Evolutionary conservation across 1,140 invertebrate genomes (phyloP).

Genomic region (Campoletis sonorensis): DNA sequence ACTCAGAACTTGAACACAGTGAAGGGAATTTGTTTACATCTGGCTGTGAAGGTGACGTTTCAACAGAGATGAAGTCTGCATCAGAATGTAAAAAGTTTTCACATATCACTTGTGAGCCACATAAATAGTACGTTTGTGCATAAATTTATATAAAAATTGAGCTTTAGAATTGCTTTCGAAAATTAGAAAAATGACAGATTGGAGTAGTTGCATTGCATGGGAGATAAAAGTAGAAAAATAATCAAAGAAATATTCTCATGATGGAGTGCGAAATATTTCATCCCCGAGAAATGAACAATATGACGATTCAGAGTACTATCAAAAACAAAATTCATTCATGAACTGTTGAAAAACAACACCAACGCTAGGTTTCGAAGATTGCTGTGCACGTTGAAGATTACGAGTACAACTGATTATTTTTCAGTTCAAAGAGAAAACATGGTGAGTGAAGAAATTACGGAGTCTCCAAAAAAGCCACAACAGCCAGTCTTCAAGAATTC

Average conservation of each 20-base stretch:
- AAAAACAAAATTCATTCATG: background rate
- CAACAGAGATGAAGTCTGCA: too few species aligned
- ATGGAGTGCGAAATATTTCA: background rate
- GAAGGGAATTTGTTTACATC: too few species aligned
- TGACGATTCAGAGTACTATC: background rate
- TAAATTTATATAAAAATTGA: background rate
- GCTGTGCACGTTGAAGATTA: background rate
- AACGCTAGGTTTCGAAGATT: too few species aligned
- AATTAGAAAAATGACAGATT: background rate
- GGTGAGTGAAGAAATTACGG: constrained; percentile 68
- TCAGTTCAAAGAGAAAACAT: constrained; percentile 60
- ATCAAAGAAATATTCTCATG: background rate
- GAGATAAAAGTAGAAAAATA: background rate
- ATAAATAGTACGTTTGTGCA: background rate
- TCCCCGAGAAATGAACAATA: background rate
- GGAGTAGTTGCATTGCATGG: background rate
- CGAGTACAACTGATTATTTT: background rate
- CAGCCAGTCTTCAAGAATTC: constrained; percentile 68
- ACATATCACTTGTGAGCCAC: background rate
- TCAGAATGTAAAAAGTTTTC: background rate
- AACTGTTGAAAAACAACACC: too few species aligned
- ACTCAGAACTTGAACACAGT: too few species aligned
- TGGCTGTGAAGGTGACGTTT: too few species aligned
- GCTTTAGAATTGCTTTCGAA: background rate
- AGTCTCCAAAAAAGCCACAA: constrained; percentile 66